Evolutionary conservation across 2,888 invertebrate genomes (phyloP), one percentile per base, ranked within the genome.

Genomic region (Andrena fulva): DNA sequence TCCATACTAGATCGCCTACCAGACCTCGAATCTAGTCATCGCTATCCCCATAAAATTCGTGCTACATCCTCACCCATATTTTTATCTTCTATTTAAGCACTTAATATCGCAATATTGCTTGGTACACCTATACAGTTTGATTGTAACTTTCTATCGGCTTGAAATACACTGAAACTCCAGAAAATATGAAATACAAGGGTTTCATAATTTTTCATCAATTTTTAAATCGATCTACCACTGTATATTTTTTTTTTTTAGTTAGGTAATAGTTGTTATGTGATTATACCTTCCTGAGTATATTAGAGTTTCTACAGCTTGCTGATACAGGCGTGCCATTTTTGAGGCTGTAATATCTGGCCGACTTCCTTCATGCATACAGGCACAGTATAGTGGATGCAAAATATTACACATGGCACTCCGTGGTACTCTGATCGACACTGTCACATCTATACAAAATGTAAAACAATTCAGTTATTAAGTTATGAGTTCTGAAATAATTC

Each of bases 351-450:
- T 95, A 84, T 94, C 95, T 75, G 95, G 94, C 87, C 95, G 95
- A 72, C 94, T 94, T 33, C 95, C 95, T 77, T 94, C 95, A 93
- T 97, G 97, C 94, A 97, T 96, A 93, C 97, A 97, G 69, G 96
- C 95, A 92, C 97, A 97, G 94, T 96, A 97, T 89, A 97, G 94
- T 80, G 96, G 94, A 92, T 97, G 97, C 93, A 97, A 95, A 90
- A 97, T 94, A n/a, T 96, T 95, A 90, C 97, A 97, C 96, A 96
- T 96, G 91, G 96, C 91, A 52, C 95, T 95, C 71, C 95, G 92
- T 92, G 95, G 94, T 79, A 96, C 95, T 79, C 97, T 95, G 48
- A 96, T 94, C 24, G 96, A 96, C 31, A 97, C 96, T 4, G 96
- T 96, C 56, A 96, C 96, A 92, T 97, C 97, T 97, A 94, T 10